phyloP scores from a whole-genome alignment of 2,888 invertebrate genomes.

The Craniophora ligustri region DNA sequence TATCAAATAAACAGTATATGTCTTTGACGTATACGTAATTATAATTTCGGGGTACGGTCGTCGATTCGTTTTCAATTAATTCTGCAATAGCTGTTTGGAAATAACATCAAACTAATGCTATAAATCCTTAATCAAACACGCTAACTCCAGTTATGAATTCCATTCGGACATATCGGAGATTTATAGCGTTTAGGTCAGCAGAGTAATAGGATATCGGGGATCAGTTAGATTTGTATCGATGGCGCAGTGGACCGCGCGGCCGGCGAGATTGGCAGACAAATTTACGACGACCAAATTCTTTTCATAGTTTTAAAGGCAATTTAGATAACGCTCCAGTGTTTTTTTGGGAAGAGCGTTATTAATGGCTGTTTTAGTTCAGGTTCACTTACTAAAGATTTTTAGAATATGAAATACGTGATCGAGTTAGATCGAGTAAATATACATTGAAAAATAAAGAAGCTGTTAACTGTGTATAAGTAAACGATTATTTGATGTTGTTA shows the following conservation, averaged over 20 bases:
- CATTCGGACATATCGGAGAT: constrained; percentile 17
- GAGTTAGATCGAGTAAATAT: no score
- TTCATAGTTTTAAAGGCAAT: constrained; percentile 7
- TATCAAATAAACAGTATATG: no score
- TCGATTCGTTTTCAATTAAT: background rate
- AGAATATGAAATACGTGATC: no score
- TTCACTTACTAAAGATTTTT: no score
- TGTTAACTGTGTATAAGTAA: no score
- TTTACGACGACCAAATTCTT: constrained; percentile 24
- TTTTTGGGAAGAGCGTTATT: background rate
- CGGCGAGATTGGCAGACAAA: constrained; percentile 7
- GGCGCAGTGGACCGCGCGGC: constrained; percentile 7
- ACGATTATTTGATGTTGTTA: no score
- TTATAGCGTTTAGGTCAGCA: constrained; percentile 7
- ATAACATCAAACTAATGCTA: background rate
- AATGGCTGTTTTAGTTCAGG: background rate
- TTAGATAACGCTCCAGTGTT: constrained; percentile 1
- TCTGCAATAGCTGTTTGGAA: no score
- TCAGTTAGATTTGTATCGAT: constrained; percentile 22
- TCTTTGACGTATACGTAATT: no score
- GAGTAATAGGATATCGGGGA: constrained; percentile 7
- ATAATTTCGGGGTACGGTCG: no score
- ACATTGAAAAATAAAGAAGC: no score
- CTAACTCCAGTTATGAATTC: constrained; percentile 15
- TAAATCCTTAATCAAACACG: constrained; percentile 2